Evolutionary conservation across 1,140 invertebrate genomes (phyloP), one percentile per base, ranked within the genome.

Genomic region (Globodera rostochiensis): DNA sequence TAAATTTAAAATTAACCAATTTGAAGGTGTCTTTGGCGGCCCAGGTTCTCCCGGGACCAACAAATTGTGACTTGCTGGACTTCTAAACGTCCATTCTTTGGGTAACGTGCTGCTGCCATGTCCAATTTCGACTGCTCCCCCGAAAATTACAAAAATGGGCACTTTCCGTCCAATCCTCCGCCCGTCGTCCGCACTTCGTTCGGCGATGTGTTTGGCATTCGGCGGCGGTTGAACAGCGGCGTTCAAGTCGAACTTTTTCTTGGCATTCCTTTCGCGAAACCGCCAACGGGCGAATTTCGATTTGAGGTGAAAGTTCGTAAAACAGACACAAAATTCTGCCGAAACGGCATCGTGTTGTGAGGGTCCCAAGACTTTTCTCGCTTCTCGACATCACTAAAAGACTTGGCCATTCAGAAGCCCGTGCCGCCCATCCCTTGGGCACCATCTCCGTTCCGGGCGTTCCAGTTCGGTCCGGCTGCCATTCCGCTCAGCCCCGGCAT

Each of bases 401-500:
- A 47, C 9, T n/a, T 3, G 15, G 82, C 21, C 76, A 6, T 85
- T 57, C 70, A 85, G 84, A 88, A 86, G 70, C 70, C 64, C 66
- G n/a, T 78, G 25, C 77, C 77, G 6, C 36, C n/a, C 7, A 45
- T 21, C 69, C 64, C 25, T 1, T 69, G 49, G 53, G 13, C 2
- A 9, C 46, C 70, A 21, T 64, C 86, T 25, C 25, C 70, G 73
- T 71, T 82, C 50, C 49, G 82, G 15, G 83, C 84, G 1, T 75
- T 36, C 4, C 66, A 74, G 21, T 88, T 86, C 21, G 50, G 64
- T 19, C 57, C 85, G n/a, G 53, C 83, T 73, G 85, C 84, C 50
- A 73, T 86, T 67, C 84, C 86, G 13, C 60, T 85, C 21, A 74
- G 84, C 80, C 69, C 80, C 19, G 64, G 57, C 19, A 9, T 86